phyloP scores from a whole-genome alignment of 2,797 vertebrate species.

The Bucorvus abyssinicus region DNA sequence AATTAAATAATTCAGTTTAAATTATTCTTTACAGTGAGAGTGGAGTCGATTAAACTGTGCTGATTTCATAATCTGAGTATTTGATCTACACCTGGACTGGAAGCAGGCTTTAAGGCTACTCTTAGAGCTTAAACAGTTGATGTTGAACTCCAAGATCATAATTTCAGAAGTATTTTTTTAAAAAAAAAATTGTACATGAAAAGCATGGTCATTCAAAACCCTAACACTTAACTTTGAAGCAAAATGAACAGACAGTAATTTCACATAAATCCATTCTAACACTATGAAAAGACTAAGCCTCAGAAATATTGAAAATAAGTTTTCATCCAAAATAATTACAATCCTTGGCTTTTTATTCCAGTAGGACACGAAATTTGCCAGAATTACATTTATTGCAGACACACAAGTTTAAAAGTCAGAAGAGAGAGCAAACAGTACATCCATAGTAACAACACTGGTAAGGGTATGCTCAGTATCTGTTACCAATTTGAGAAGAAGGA shows the following conservation, averaged over 20 bases:
- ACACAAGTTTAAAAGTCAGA: background rate
- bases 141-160: background rate
- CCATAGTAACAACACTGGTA: background rate
- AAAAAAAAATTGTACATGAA: background rate
- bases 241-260: background rate
- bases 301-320: background rate
- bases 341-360: background rate
- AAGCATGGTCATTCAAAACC: background rate
- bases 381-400: background rate
- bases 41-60: background rate
- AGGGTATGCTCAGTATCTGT: background rate
- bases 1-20: background rate
- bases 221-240: background rate
- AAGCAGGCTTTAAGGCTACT: background rate
- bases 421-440: background rate
- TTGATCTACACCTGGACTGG: background rate
- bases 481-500: background rate
- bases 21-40: background rate
- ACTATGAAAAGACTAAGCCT: background rate
- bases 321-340: background rate
- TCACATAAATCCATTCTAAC: background rate
- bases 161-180: background rate
- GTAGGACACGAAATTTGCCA: background rate
- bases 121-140: background rate
- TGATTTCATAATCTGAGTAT: background rate